These are phyloP conservation scores for Cathartes aura DNA, from an alignment of 2,113 vertebrate species.

Conservation along the genomic window DNA sequence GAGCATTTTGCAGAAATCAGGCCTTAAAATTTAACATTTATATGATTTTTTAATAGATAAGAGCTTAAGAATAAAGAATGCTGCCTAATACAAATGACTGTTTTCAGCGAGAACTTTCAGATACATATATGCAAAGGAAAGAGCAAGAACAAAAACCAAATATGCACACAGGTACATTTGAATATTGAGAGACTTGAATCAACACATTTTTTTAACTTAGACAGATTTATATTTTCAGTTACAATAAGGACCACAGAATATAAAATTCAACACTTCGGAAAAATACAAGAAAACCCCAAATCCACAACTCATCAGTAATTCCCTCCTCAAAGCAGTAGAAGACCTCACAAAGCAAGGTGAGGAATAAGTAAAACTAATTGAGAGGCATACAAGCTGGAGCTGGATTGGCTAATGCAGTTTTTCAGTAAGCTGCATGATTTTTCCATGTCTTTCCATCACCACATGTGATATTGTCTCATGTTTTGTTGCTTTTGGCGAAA, in stretches of 20 bases:
- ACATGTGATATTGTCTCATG: background rate
- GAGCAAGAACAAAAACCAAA: background rate
- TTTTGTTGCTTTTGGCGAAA: slow-evolving; percentile 43
- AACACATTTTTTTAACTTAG: background rate
- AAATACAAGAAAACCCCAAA: background rate
- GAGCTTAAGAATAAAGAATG: background rate
- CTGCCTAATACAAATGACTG: background rate
- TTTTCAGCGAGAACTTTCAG: background rate
- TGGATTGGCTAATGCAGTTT: background rate
- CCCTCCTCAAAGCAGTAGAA: background rate
- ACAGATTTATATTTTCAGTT: background rate
- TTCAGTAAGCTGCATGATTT: background rate
- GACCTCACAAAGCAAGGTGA: background rate
- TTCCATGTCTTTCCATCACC: background rate
- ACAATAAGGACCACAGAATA: background rate
- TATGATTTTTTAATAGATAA: background rate
- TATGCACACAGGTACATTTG: background rate
- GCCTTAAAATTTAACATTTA: background rate
- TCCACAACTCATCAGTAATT: background rate
- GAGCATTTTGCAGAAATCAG: background rate
- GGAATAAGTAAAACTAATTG: background rate
- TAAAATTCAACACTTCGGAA: background rate
- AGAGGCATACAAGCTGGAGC: background rate
- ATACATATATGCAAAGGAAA: background rate
- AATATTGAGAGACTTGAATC: background rate